Conservation (phyloP, 1,140 invertebrate genomes). For the Plectrocnemia conspersa region DNA sequence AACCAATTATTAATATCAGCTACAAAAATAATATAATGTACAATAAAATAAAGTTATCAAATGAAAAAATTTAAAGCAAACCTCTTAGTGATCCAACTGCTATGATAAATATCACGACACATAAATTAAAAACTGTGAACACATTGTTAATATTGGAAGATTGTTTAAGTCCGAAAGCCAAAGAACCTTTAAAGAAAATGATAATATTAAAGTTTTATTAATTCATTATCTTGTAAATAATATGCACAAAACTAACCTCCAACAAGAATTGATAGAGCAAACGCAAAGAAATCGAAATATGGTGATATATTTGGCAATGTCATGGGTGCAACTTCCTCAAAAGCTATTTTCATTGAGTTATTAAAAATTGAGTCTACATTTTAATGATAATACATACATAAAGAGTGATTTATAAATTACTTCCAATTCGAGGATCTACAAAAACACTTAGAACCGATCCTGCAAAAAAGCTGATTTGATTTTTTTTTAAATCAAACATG, state of each 20-base stretch:
- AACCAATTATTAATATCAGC: slow-evolving; percentile 44
- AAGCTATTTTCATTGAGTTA: slow-evolving; percentile 38
- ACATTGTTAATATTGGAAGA: slow-evolving; percentile 79
- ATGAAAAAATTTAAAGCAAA: slow-evolving; percentile 37
- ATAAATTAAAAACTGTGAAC: slow-evolving; percentile 79
- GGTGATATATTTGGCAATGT: slow-evolving; percentile 48
- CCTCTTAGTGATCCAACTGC: slow-evolving; percentile 67
- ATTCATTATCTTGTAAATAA: slow-evolving; percentile 8
- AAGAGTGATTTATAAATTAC: too few species aligned
- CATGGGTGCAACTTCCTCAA: slow-evolving; percentile 50
- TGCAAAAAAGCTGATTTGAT: too few species aligned
- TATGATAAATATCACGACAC: slow-evolving; percentile 74
- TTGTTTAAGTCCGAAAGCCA: slow-evolving; percentile 79
- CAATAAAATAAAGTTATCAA: background rate
- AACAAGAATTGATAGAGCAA: slow-evolving; percentile 55
- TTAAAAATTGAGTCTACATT: slow-evolving; percentile 26
- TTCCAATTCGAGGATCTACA: too few species aligned
- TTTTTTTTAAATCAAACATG: too few species aligned
- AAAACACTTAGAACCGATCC: too few species aligned
- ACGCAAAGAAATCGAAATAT: slow-evolving; percentile 68
- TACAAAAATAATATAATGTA: slow-evolving; percentile 32
- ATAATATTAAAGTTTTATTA: background rate
- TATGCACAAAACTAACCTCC: slow-evolving; percentile 44
- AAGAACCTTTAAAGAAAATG: slow-evolving; percentile 36
- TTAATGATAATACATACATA: too few species aligned